phyloP scores from a whole-genome alignment of 2,797 vertebrate genomes.

The Melanotaenia nigrans region DNA sequence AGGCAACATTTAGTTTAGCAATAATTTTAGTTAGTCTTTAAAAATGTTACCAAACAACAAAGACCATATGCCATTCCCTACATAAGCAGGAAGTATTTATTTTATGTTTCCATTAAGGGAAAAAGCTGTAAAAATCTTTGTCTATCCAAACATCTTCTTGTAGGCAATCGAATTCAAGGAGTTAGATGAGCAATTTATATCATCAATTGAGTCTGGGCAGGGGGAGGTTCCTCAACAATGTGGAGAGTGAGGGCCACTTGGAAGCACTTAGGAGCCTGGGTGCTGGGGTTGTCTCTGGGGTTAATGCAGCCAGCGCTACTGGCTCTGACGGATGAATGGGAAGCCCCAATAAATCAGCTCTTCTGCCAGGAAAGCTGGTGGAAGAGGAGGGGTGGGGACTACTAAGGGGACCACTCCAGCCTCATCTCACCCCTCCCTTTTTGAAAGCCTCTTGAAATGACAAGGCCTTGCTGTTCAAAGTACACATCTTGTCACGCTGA shows the following conservation, averaged over 20 bases:
- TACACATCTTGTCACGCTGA: constrained; percentile 47
- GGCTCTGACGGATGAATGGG: constrained; percentile 77
- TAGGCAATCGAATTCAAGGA: constrained; percentile 63
- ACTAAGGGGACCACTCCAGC: constrained; percentile 74
- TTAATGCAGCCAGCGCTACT: constrained; percentile 79
- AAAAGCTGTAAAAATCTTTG: constrained; percentile 55
- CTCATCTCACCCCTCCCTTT: constrained; percentile 51
- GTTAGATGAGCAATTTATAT: constrained; percentile 77
- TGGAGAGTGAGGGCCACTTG: constrained; percentile 73
- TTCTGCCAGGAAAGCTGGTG: constrained; percentile 75
- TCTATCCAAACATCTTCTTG: constrained; percentile 60
- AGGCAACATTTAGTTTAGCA: neutral
- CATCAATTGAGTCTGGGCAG: constrained; percentile 66
- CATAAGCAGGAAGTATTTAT: constrained; percentile 1
- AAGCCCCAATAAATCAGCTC: constrained; percentile 81
- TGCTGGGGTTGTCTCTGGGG: constrained; percentile 78
- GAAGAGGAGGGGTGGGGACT: constrained; percentile 50
- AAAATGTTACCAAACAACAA: constrained; percentile 1
- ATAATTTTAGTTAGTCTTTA: neutral
- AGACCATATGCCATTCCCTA: neutral
- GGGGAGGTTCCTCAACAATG: constrained; percentile 49
- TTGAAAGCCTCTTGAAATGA: constrained; percentile 70
- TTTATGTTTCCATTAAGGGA: constrained; percentile 50
- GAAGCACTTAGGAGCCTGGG: constrained; percentile 80
- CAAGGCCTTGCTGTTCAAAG: constrained; percentile 48